Conservation (phyloP, 2,888 invertebrate genomes). For the Pseudeuparius sepicola region DNA sequence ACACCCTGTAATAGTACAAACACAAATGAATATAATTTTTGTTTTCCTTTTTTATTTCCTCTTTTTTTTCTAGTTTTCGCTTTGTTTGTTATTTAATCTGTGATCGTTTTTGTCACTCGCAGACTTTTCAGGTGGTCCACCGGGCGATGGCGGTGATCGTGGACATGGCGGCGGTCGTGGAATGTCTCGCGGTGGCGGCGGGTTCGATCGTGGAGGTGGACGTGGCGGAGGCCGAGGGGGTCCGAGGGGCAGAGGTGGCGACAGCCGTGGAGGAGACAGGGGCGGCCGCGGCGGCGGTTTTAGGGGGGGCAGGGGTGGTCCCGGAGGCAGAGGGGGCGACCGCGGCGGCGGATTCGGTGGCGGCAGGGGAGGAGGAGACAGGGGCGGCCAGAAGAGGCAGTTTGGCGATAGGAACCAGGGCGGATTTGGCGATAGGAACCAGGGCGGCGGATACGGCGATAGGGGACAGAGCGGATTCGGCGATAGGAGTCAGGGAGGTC, state of each 20-base stretch:
- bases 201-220: constrained; percentile 19
- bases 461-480: constrained; percentile 26
- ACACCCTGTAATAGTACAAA: too few species aligned
- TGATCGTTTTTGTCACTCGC: too few species aligned
- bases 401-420: constrained; percentile 17
- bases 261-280: constrained; percentile 9
- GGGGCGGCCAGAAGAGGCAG: constrained; percentile 19
- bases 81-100: too few species aligned
- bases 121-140: constrained; percentile 16
- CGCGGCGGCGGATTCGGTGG: too few species aligned
- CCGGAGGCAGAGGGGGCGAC: constrained; percentile 20
- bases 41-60: too few species aligned
- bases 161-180: constrained; percentile 23
- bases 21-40: too few species aligned
- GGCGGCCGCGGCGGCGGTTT: constrained; percentile 15
- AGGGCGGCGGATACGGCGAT: constrained; percentile 22
- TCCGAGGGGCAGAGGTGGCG: constrained; percentile 14
- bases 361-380: too few species aligned
- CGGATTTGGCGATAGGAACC: constrained; percentile 24
- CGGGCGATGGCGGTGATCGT: constrained; percentile 21
- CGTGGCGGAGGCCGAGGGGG: constrained; percentile 22
- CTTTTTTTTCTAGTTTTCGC: too few species aligned
- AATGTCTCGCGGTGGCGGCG: constrained; percentile 17
- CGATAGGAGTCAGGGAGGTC: constrained; percentile 26
- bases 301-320: too few species aligned